phyloP scores from a whole-genome alignment of 2,888 invertebrate species.

The Heteropelma amictum region DNA sequence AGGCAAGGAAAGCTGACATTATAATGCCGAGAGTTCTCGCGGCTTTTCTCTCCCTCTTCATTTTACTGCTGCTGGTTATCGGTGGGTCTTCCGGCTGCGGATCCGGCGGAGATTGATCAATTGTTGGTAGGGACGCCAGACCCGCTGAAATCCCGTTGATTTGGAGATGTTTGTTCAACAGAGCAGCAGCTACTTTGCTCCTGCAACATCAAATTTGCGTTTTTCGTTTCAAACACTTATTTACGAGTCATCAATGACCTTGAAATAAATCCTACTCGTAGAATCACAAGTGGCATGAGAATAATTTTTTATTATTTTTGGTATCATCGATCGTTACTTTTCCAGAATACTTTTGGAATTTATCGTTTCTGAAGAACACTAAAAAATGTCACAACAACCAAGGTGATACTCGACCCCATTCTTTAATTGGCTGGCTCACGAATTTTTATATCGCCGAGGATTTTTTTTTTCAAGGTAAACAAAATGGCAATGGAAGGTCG shows the following conservation, averaged over 20 bases:
- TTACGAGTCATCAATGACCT: too few species aligned
- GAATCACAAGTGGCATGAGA: neutral
- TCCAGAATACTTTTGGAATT: too few species aligned
- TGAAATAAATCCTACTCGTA: too few species aligned
- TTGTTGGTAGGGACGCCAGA: constrained; percentile 79
- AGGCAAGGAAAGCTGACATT: constrained; percentile 96
- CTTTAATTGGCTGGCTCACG: too few species aligned
- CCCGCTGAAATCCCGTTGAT: constrained; percentile 92
- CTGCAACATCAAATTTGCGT: constrained; percentile 81
- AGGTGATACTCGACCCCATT: too few species aligned
- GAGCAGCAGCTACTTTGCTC: constrained; percentile 92
- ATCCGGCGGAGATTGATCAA: constrained; percentile 72
- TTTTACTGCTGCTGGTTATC: constrained; percentile 87
- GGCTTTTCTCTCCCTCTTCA: constrained; percentile 93
- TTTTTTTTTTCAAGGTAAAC: too few species aligned
- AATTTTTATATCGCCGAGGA: too few species aligned
- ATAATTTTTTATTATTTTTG: neutral
- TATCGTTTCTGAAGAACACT: too few species aligned
- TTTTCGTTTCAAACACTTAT: too few species aligned
- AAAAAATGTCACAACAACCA: too few species aligned
- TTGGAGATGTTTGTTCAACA: constrained; percentile 92
- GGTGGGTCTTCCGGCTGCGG: constrained; percentile 80
- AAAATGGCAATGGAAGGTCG: too few species aligned
- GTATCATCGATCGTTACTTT: too few species aligned
- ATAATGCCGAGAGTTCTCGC: constrained; percentile 97